Base-by-base conservation (phyloP, 1,140 invertebrate species). In the Drosophila nannoptera region DNA sequence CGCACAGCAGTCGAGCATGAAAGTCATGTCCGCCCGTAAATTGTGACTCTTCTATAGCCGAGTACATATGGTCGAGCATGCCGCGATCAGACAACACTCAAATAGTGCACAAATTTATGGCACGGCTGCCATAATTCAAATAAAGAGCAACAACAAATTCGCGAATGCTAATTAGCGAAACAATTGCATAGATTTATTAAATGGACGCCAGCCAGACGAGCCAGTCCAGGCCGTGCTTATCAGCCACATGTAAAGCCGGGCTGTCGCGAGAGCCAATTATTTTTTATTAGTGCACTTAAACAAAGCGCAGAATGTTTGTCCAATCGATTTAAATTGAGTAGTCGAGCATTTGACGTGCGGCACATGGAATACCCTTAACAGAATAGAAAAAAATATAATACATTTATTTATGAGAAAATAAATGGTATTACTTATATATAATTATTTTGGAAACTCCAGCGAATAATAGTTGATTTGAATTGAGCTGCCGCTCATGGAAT, bases 21-120 rank as follows among this genome's bases (percentile, higher is more conserved):
- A 84, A 84, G 81, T 77, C 81, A 76, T 86, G 81, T 86, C 76
- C 76, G 81, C 81, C 86, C 73, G 66, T 80, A 86, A 86, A 84
- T 80, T 66, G 65, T 63, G 55, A 72, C 60, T 65, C 62, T 65
- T 77, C 60, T 49, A 73, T 61, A 62, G 22, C 2, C 54, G 4
- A 55, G 29, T 0, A 9, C 36, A 22, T 9, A 36, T 53, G 9
- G 6, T 31, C 4, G 49, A 42, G n/a, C 60, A 33, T 55, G 69
- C 50, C 50, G 49, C 62, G 48, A 67, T 67, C 52, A 62, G 69
- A 22, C 22, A 22, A 22, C 22, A 3, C 42, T 38, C 53, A 73
- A 73, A 69, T 60, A 64, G 65, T 73, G 66, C 70, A 69, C 62
- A 73, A 69, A 69, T 62, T 81, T 68, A 56, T 66, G 59, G 52